Evolutionary conservation across 1,140 invertebrate species (phyloP), one percentile per base, ranked within the genome.

Genomic region (Platorchestia sp.): DNA sequence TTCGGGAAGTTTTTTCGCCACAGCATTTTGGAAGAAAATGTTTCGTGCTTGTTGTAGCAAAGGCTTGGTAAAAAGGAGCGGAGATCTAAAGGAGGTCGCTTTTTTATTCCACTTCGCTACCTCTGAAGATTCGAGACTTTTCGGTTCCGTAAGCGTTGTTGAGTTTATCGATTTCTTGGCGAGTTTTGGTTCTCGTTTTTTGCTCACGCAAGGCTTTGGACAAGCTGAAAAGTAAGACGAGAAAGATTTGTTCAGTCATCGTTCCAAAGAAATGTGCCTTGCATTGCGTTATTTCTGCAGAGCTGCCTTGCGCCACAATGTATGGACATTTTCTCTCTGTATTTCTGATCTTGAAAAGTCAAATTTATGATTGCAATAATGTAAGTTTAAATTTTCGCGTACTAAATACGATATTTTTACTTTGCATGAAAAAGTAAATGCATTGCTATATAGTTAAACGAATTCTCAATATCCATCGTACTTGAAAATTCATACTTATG

Each of bases 21-120:
- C 91, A 40, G 40, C 91, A 93, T 89, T 89, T 89, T 89, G 87
- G 87, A 45, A 40, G 45, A 93, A 93, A 93, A 93, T 93, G 91
- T 93, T 93, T 93, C 91, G 91, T 93, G 91, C 91, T 44, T 93
- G 91, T 93, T 93, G 91, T 93, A 93, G 91, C 91, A 47, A 93
- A 44, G 91, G 43, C 45, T 47, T 47, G 91, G 91, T 44, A 93
- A 93, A 93, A 93, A 47, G 45, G 40, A 40, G 45, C 19, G 40
- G 91, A 93, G 91, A 47, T 47, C 45, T 93, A 45, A 93, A 93
- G 91, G 45, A 93, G 45, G 87, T 41, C n/a, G 87, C n/a, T 89
- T 89, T 89, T 89, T 89, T 89, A 89, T 89, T 89, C 87, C 87
- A 44, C 87, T 89, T 44, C 91, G 91, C 91, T 47, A 93, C 45